Evolutionary conservation across 2,797 vertebrate species (phyloP), one percentile per base, ranked within the genome.

Genomic region (Apogon talboti): DNA sequence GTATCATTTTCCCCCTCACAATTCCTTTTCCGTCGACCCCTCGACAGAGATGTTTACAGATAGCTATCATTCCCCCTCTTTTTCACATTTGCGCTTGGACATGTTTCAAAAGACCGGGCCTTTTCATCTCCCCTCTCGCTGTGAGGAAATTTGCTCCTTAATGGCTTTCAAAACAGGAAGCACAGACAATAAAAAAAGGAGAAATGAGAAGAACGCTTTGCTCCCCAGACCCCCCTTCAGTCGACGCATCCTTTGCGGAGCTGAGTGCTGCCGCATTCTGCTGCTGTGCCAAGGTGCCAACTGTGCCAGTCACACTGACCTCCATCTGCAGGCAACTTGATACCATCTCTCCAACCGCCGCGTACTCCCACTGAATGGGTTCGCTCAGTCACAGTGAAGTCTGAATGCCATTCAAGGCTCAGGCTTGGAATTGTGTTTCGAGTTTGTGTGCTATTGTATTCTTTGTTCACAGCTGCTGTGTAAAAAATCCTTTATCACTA

Each of bases 151-250:
- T 90, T 91, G 91, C 91, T 93, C 91, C 92, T 94, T 93, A 93
- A 94, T 94, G 91, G 91, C 90, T 95, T 94, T 95, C 93, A 94
- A 94, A 94, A 94, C 94, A 94, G 93, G 93, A 94, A 94, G 88
- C 86, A 10, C 76, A 82, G 84, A 92, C 91, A 92, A 93, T 92
- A 87, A 83, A 90, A 87, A 85, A 87, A 78, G 82, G 65, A 86
- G 80, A 92, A 92, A 87, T 89, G 88, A 92, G 90, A 90, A 89
- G 83, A 87, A 85, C 71, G 79, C 78, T 82, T 47, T 74, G 67
- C 84, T 70, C 76, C 78, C 70, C 64, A 35, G 52, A 51, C 76
- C 38, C 35, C 79, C 52, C 83, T 89, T 89, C 79, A 87, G 77
- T 82, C 71, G 73, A 71, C 82, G 77, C 85, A 91, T 91, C 89